Evolutionary conservation across 2,113 vertebrate species (phyloP).

Genomic region (Thalassoma bifasciatum): DNA sequence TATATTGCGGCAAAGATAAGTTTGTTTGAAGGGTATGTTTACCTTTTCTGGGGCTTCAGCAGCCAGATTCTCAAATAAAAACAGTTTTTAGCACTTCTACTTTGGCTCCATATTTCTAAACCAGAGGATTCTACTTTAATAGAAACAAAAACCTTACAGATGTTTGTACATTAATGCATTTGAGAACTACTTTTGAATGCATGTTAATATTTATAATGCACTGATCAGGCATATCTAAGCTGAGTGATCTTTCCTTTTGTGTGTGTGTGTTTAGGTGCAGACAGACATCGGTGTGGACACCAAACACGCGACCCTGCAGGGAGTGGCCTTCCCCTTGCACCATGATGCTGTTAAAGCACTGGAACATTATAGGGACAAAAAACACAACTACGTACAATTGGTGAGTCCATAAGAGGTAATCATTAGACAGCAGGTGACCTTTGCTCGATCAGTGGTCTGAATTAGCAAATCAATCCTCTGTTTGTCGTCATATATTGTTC

Average conservation of each 20-base stretch:
- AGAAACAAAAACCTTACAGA: too few species aligned
- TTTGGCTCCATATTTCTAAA: too few species aligned
- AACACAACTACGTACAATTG: conserved; percentile 95
- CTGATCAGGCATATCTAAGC: not conserved
- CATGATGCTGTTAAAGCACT: conserved; percentile 90
- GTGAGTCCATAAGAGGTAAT: conserved; percentile 80
- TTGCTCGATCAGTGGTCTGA: not conserved
- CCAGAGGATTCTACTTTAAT: too few species aligned
- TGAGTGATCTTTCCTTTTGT: not conserved
- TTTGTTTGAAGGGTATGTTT: too few species aligned
- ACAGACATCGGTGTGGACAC: conserved; percentile 91
- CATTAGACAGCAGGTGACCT: not conserved
- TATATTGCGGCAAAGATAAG: too few species aligned
- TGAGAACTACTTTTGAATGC: too few species aligned
- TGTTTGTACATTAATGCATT: too few species aligned
- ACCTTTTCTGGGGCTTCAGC: too few species aligned
- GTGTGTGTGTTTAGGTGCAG: conserved; percentile 85
- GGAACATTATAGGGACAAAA: conserved; percentile 87
- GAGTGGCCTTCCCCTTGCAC: conserved; percentile 94
- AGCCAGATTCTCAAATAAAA: too few species aligned
- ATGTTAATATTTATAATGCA: too few species aligned
- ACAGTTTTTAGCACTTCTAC: too few species aligned
- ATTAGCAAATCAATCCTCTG: not conserved
- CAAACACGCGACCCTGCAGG: conserved; percentile 95
- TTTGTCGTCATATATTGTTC: conserved; percentile 1